These are phyloP conservation scores for Xanthia togata DNA, from an alignment of 2,888 invertebrate species.

Conservation along the genomic window DNA sequence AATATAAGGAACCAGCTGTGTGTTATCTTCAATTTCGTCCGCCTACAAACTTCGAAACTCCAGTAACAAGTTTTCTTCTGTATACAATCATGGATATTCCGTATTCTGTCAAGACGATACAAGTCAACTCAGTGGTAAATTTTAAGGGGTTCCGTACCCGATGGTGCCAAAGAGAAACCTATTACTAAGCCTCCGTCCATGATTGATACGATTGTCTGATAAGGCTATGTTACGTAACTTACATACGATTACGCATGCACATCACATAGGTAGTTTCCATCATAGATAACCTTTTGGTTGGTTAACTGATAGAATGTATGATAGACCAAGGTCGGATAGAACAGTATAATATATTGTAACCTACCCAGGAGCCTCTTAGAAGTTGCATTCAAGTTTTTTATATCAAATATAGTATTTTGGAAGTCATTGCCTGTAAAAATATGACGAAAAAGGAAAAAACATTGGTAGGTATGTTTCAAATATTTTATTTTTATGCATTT, in stretches of 20 bases:
- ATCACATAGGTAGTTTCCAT: constrained; percentile 16
- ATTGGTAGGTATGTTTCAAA: too few species aligned
- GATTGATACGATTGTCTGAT: constrained; percentile 42
- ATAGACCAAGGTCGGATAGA: constrained; percentile 36
- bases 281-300: constrained; percentile 35
- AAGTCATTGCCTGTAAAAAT: too few species aligned
- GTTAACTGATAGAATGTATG: constrained; percentile 49
- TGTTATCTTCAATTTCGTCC: background rate
- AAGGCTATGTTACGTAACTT: constrained; percentile 12
- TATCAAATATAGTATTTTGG: too few species aligned
- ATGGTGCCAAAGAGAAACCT: too few species aligned
- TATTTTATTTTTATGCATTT: too few species aligned
- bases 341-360: constrained; percentile 19
- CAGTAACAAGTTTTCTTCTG: background rate
- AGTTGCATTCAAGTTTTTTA: background rate
- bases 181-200: background rate
- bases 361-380: background rate
- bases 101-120: background rate
- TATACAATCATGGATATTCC: background rate
- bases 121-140: background rate
- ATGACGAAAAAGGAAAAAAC: too few species aligned
- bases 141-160: too few species aligned
- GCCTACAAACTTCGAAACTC: background rate
- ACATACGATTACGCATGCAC: constrained; percentile 19
- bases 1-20: background rate